Conservation (phyloP, 2,113 vertebrate genomes). For the Erythrocebus patas region DNA sequence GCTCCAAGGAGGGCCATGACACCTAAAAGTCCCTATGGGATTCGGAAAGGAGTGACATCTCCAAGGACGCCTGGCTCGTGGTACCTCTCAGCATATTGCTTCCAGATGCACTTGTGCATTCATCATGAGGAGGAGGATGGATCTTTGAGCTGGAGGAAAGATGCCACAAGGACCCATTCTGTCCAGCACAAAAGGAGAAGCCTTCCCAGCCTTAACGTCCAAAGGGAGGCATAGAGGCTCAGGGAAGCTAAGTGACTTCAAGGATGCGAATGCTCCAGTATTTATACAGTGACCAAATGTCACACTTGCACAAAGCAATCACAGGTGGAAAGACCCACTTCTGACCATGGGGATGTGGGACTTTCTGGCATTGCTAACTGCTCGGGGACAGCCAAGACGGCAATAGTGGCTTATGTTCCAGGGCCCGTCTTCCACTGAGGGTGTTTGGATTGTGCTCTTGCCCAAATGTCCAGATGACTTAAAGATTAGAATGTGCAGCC, state of each 20-base stretch:
- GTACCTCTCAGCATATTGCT: neutral
- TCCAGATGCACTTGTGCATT: neutral
- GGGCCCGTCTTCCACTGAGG: neutral
- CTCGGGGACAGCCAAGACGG: too few relatives aligned
- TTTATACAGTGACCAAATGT: neutral
- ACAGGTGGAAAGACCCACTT: neutral
- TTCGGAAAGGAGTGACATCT: neutral
- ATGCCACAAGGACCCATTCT: neutral
- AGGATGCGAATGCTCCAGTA: neutral
- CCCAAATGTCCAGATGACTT: neutral
- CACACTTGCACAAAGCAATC: neutral
- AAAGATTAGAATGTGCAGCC: neutral
- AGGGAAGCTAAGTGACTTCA: neutral
- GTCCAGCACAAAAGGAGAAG: neutral
- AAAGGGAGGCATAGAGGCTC: neutral
- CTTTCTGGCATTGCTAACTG: neutral
- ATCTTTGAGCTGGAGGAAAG: neutral
- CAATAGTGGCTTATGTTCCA: accelerated
- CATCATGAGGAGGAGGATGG: neutral
- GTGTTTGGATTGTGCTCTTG: neutral
- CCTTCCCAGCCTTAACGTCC: neutral
- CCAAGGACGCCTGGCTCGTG: neutral
- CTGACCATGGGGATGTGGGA: neutral
- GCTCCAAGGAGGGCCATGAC: neutral
- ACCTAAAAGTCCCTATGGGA: neutral